Evolutionary conservation across 2,888 invertebrate genomes (phyloP).

Genomic region (Vanessa cardui): DNA sequence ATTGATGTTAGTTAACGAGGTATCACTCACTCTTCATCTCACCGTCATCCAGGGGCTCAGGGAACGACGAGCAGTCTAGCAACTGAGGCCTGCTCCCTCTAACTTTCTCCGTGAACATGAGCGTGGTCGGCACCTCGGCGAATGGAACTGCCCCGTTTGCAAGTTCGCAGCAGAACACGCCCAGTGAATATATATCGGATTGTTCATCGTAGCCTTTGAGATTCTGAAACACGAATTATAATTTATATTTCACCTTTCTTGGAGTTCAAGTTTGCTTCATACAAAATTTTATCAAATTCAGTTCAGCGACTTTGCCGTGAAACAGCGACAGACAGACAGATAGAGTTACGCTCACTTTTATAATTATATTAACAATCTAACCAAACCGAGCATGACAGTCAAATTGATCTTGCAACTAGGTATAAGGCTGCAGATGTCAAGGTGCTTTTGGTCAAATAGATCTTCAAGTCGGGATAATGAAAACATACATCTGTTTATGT

Average conservation of each 20-base stretch:
- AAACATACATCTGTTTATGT: no score
- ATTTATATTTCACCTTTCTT: background rate
- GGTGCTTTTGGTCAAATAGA: no score
- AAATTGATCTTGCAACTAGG: no score
- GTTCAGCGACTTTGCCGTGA: no score
- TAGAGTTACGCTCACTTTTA: no score
- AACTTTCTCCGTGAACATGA: constrained; percentile 95
- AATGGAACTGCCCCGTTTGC: constrained; percentile 96
- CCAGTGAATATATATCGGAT: constrained; percentile 95
- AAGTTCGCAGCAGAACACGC: constrained; percentile 93
- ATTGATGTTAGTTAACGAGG: background rate
- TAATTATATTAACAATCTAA: no score
- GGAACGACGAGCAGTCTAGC: constrained; percentile 88
- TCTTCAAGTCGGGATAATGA: no score
- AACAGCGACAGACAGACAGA: no score
- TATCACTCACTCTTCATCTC: constrained; percentile 60
- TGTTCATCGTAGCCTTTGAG: constrained; percentile 93
- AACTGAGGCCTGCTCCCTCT: constrained; percentile 90
- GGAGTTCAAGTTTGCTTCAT: no score
- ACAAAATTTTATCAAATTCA: no score
- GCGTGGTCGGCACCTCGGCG: constrained; percentile 91
- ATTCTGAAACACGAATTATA: constrained; percentile 77
- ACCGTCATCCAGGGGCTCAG: constrained; percentile 71
- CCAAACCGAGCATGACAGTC: no score
- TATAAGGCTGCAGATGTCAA: background rate